Evolutionary conservation across 1,140 invertebrate species (phyloP).

Genomic region (Coenobita brevimanus): DNA sequence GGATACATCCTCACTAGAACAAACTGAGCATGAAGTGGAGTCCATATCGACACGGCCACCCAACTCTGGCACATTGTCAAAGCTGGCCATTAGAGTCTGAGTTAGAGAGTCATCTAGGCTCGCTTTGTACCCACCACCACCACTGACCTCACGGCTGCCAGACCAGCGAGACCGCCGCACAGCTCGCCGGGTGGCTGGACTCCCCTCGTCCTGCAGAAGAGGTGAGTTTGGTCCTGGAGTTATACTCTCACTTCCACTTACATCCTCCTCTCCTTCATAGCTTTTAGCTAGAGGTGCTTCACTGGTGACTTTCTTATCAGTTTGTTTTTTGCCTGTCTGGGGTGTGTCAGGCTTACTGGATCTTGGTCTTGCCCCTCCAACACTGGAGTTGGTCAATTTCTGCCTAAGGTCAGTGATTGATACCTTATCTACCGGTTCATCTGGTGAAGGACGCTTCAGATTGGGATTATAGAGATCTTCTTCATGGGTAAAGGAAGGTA

Average conservation of each 20-base stretch:
- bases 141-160: constrained; percentile 40
- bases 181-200: constrained; percentile 40
- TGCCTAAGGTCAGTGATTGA: constrained; percentile 59
- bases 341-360: constrained; percentile 19
- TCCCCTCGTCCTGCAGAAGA: constrained; percentile 21
- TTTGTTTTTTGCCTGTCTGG: neutral
- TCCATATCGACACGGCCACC: constrained; percentile 67
- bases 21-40: constrained; percentile 68
- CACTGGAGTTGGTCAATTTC: constrained; percentile 12
- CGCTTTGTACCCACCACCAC: constrained; percentile 56
- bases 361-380: constrained; percentile 30
- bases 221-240: constrained; percentile 40
- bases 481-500: constrained; percentile 44
- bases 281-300: constrained; percentile 44
- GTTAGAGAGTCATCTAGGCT: constrained; percentile 68
- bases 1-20: constrained; percentile 65
- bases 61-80: constrained; percentile 67
- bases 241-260: constrained; percentile 47
- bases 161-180: constrained; percentile 57
- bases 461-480: constrained; percentile 57
- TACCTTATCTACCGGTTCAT: constrained; percentile 65
- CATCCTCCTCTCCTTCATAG: constrained; percentile 47
- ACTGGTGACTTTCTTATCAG: neutral
- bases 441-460: constrained; percentile 62
- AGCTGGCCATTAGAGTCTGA: constrained; percentile 65